Conservation (phyloP, 1,140 invertebrate species). For the Orius laevigatus region DNA sequence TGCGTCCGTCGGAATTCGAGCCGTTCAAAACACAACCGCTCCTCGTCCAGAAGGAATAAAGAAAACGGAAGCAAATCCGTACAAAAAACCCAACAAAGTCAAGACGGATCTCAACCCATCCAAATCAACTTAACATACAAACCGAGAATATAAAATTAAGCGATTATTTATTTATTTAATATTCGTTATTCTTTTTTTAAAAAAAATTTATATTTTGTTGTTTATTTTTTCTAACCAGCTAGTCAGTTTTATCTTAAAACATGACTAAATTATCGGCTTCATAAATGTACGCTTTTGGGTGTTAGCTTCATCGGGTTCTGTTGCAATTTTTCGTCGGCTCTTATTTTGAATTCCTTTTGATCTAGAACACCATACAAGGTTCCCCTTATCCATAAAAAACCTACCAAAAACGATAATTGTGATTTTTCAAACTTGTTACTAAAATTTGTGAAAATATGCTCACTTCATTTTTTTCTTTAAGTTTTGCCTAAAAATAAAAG, state of each 20-base stretch:
- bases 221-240: neutral
- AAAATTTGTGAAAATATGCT: no score
- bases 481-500: no score
- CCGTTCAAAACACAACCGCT: constrained; percentile 33
- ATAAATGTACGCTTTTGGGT: neutral
- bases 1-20: constrained; percentile 43
- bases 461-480: no score
- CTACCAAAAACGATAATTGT: neutral
- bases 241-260: neutral
- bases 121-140: constrained; percentile 18
- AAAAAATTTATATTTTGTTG: constrained; percentile 1
- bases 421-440: no score
- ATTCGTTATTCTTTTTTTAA: neutral
- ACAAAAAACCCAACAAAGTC: neutral
- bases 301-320: no score
- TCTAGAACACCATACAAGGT: neutral
- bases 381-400: neutral
- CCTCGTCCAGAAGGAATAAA: constrained; percentile 49
- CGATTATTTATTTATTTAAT: constrained; percentile 5
- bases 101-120: constrained; percentile 13
- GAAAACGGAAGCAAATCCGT: constrained; percentile 37
- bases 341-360: constrained; percentile 1
- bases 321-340: neutral
- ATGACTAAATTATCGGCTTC: neutral
- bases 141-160: constrained; percentile 16